Conservation (phyloP, 2,797 vertebrate species). For the Limnodromus scolopaceus region DNA sequence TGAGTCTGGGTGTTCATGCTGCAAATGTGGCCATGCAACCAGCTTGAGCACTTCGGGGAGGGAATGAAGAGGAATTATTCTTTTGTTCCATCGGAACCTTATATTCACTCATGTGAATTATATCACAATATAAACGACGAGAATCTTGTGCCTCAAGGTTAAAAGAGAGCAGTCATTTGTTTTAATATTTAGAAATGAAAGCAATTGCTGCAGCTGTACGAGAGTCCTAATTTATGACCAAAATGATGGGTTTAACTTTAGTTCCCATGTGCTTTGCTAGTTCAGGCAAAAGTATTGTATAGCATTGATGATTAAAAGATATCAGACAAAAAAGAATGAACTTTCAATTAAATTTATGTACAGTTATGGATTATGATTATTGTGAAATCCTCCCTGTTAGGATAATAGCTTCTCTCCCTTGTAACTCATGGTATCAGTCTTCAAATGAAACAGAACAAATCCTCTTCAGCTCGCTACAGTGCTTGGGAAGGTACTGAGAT, state of each 20-base stretch:
- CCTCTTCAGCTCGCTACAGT: not conserved
- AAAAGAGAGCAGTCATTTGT: constrained; percentile 48
- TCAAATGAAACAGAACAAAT: constrained; percentile 32
- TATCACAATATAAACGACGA: not conserved
- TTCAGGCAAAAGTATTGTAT: not conserved
- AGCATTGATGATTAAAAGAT: not conserved
- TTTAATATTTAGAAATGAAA: constrained; percentile 63
- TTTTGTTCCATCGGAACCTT: not conserved
- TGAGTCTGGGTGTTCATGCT: not conserved
- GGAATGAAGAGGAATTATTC: not conserved
- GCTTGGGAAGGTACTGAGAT: not conserved
- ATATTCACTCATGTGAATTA: not conserved
- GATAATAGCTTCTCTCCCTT: constrained; percentile 16
- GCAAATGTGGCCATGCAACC: not conserved
- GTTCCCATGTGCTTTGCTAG: not conserved
- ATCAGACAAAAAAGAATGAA: not conserved
- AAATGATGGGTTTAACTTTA: not conserved
- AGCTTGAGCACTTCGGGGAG: not conserved
- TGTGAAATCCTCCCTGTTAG: not conserved
- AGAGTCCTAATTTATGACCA: constrained; percentile 15
- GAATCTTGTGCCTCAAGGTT: constrained; percentile 42
- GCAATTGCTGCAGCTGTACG: not conserved
- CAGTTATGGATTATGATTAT: constrained; percentile 12
- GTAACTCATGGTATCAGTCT: not conserved
- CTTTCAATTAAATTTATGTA: constrained; percentile 45